Conservation (phyloP, 2,113 vertebrate species). For the Beaufortia kweichowensis region DNA sequence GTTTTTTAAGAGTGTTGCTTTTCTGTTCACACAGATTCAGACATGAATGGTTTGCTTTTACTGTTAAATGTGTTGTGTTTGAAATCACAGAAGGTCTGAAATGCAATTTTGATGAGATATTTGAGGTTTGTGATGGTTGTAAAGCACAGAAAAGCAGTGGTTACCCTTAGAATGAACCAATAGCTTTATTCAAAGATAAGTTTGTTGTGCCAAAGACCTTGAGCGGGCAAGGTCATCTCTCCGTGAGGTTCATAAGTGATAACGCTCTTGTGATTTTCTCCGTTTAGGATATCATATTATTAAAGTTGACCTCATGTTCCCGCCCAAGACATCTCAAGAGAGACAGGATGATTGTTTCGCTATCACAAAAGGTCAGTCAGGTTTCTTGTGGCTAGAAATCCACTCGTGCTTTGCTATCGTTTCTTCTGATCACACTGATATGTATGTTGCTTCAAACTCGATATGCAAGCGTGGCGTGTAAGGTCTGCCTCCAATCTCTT, state of each 20-base stretch:
- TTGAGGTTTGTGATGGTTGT: background rate
- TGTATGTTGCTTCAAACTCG: slow-evolving; percentile 16
- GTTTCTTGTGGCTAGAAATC: background rate
- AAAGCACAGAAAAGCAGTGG: background rate
- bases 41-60: too few species aligned
- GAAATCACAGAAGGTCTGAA: too few species aligned
- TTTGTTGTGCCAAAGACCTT: background rate
- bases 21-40: background rate
- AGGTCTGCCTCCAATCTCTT: slow-evolving; percentile 35
- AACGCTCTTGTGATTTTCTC: slow-evolving; percentile 15
- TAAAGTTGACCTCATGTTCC: slow-evolving; percentile 15
- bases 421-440: slow-evolving; percentile 12
- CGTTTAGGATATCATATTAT: slow-evolving; percentile 30
- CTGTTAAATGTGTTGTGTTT: too few species aligned
- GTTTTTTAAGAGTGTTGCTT: too few species aligned
- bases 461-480: slow-evolving; percentile 18
- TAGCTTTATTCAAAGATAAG: background rate
- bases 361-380: slow-evolving; percentile 17
- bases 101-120: background rate
- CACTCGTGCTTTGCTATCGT: slow-evolving; percentile 5
- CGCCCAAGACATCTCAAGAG: slow-evolving; percentile 5
- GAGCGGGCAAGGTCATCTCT: background rate
- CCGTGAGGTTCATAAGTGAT: background rate
- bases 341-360: slow-evolving; percentile 2
- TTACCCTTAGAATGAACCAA: background rate